Percentiles rank a stretch among this genome's conserved stretches.
These are phyloP conservation scores for Microhierax caerulescens DNA, from an alignment of 2,797 vertebrate species.

Conservation along the genomic window DNA sequence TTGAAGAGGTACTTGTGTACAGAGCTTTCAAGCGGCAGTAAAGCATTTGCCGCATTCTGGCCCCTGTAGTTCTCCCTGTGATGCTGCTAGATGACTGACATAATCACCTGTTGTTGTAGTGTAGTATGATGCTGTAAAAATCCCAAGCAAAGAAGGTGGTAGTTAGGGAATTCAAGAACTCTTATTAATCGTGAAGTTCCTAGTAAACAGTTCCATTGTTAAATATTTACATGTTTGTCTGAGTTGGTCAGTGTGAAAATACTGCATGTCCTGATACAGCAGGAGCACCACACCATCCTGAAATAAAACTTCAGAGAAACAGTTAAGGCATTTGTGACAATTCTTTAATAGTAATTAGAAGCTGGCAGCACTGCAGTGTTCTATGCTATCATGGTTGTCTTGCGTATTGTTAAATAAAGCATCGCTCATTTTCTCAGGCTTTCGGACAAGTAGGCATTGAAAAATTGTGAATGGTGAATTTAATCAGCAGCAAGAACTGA, in stretches of 20 bases:
- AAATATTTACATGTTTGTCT: neutral
- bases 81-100: neutral
- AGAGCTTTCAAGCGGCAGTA: neutral
- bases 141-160: neutral
- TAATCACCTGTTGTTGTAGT: neutral
- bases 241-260: neutral
- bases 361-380: neutral
- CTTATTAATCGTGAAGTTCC: neutral
- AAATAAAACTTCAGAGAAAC: neutral
- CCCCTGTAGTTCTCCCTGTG: neutral
- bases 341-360: neutral
- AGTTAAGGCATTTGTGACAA: neutral
- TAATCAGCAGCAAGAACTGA: neutral
- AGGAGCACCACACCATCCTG: neutral
- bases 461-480: neutral
- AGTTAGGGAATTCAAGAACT: constrained; percentile 5
- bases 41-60: neutral
- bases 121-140: neutral
- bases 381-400: neutral
- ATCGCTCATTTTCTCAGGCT: neutral
- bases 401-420: neutral
- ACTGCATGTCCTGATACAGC: neutral
- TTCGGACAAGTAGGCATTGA: neutral
- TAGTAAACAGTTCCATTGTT: neutral
- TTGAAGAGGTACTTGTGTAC: neutral